Base-by-base conservation (phyloP, 2,113 vertebrate species). In the Sapajus apella region DNA sequence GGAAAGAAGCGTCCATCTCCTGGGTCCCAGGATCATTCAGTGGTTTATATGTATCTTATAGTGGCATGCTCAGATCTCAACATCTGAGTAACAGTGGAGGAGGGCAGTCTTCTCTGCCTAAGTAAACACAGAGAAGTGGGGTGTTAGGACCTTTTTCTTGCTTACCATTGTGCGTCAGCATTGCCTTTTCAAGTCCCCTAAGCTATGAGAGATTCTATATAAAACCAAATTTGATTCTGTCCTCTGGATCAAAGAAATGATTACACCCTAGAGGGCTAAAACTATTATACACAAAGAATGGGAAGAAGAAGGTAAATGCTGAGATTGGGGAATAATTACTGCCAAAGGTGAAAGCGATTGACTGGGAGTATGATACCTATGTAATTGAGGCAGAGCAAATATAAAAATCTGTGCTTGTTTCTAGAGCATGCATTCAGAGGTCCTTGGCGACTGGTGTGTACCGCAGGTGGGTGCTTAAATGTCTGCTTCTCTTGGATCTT, bases 161-260 rank as follows among this genome's bases (percentile, higher is more conserved):
- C 12, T 90, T 18, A 45, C 37, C 20, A 13, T 6, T 16, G 13
- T 11, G 12, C 40, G n/a, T 85, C 35, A 17, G 32, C 23, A 3
- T 86, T 76, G 86, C 55, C 64, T 93, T 92, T 95, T 68, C 66
- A 73, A 80, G 56, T 64, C 32, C n/a, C 90, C 73, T 70, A 75
- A 83, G 47, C 83, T 37, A 70, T 61, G 80, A 95, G 76, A 91
- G 61, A 92, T 87, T 82, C 91, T 94, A 90, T 87, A 95, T 75
- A 93, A 97, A 98, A 79, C 93, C 70, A 93, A 94, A 97, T 90
- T 97, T 96, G 93, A 98, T 97, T 97, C 92, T 92, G 64, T 96
- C 94, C 84, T 96, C 72, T 95, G 87, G 83, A 92, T 98, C 95
- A 97, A 97, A 97, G 80, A 94, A 97, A 94, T 90, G 84, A 98